These are phyloP conservation scores for Portevinia maculata DNA, from an alignment of 2,888 invertebrate species.

Conservation along the genomic window DNA sequence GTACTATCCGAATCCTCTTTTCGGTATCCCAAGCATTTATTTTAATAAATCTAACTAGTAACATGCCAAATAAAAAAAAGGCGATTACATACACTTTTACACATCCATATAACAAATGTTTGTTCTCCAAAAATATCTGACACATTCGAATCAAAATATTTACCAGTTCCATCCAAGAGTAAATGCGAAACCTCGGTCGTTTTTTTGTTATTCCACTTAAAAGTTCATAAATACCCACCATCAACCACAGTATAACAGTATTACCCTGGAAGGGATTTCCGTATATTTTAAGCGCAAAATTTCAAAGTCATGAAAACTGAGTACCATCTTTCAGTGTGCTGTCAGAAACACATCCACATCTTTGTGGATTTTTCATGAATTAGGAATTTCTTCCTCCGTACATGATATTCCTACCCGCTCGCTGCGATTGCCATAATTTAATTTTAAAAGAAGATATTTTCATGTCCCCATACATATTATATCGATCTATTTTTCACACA, in stretches of 20 bases:
- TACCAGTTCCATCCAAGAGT: constrained; percentile 12
- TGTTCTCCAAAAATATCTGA: constrained; percentile 4
- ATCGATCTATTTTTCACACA: constrained; percentile 61
- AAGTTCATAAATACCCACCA: constrained; percentile 29
- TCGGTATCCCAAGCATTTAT: no score
- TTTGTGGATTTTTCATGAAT: constrained; percentile 17
- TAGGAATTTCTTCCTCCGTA: constrained; percentile 36
- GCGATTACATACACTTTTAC: no score
- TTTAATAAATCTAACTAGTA: no score
- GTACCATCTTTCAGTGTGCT: constrained; percentile 39
- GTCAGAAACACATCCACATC: constrained; percentile 44
- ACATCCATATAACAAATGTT: no score
- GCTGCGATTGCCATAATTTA: constrained; percentile 67
- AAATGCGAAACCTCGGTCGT: not conserved
- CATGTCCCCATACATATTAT: constrained; percentile 39
- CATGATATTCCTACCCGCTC: constrained; percentile 20
- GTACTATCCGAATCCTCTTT: no score
- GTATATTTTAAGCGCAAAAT: constrained; percentile 34
- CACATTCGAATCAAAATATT: constrained; percentile 43
- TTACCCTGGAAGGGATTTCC: constrained; percentile 46
- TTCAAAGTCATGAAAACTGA: constrained; percentile 60
- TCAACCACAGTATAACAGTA: constrained; percentile 32
- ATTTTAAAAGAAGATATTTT: constrained; percentile 50
- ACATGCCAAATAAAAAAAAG: no score
- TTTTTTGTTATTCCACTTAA: constrained; percentile 14